Base-by-base conservation (phyloP, 2,797 vertebrate species). In the Macropodus opercularis region DNA sequence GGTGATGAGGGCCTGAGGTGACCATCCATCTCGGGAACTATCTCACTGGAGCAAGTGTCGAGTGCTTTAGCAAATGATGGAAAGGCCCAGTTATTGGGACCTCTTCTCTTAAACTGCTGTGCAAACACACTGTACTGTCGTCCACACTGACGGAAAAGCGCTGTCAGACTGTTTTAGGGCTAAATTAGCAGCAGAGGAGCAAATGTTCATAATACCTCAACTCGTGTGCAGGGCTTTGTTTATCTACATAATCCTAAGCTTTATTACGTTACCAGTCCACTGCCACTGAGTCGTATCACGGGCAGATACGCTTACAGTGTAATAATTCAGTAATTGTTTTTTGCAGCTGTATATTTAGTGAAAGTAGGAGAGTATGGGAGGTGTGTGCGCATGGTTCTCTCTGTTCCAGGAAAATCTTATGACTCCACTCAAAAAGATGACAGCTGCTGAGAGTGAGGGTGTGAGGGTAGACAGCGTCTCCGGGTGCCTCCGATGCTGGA, bases 61-160 rank as follows among this genome's bases (percentile, higher is more conserved):
- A 68, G 46, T 52, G 54, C 32, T 68, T 69, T 32, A 70, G 55
- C 66, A 66, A 65, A 61, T 72, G 73, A 81, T 77, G 48, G 54
- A 71, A 73, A 38, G 40, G 51, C 42, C n/a, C 15, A 77, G 29
- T 46, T 58, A 21, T 69, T 44, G 67, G 44, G 51, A 39, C 73
- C 65, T 71, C 72, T 72, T 74, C 29, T 38, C 38, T 72, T 69
- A 61, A 69, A 75, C 26, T 35, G 75, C 61, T 63, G 62, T 22
- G 50, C 56, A 76, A 66, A 71, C 51, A 57, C 62, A 64, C 24
- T 21, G 13, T 1, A 11, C 22, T 59, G 56, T 71, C 50, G 57
- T 69, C 41, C 39, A 39, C 14, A 8, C 35, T 50, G 60, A 68
- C 26, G 21, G 24, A 39, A 43, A 55, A 34, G 10, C 15, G 39